These are phyloP conservation scores for Ptychodera flava DNA, from an alignment of 35 echinoderm and acorn worm genomes.

Conservation along the genomic window DNA sequence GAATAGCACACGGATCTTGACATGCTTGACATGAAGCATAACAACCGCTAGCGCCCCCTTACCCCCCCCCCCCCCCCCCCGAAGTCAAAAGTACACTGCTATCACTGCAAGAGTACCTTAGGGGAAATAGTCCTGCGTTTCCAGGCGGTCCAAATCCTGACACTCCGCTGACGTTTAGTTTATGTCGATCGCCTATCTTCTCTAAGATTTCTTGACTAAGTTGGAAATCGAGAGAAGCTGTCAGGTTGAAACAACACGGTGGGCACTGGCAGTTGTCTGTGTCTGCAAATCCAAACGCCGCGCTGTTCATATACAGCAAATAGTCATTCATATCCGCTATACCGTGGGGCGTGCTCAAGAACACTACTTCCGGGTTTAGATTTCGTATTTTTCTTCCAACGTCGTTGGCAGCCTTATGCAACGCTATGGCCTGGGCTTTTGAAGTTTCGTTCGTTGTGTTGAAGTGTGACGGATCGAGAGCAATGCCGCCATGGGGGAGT, in stretches of 20 bases:
- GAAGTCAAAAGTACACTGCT: no score
- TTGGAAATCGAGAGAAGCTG: constrained; percentile 15
- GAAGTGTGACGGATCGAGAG: constrained; percentile 35
- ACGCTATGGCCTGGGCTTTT: constrained; percentile 7
- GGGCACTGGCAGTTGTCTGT: constrained; percentile 48
- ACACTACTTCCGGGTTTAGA: constrained; percentile 34
- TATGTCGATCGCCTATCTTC: neutral
- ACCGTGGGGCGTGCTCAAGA: constrained; percentile 50
- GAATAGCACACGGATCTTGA: no score
- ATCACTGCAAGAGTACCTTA: no score
- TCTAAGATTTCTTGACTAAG: neutral
- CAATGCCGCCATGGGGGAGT: constrained; percentile 49
- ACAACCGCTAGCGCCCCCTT: no score
- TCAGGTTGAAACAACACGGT: constrained; percentile 17
- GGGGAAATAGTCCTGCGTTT: constrained; percentile 22
- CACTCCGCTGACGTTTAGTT: constrained; percentile 16
- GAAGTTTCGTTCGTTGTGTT: constrained; percentile 45
- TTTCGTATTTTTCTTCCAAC: constrained; percentile 17
- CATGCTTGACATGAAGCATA: no score
- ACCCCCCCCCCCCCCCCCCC: no score
- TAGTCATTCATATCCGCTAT: constrained; percentile 35
- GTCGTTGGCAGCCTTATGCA: constrained; percentile 23
- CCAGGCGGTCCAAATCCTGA: constrained; percentile 46
- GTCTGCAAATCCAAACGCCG: constrained; percentile 16
- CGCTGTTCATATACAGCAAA: constrained; percentile 31